Conservation (phyloP, 2,797 vertebrate species). For the Malacoctenus gilli region DNA sequence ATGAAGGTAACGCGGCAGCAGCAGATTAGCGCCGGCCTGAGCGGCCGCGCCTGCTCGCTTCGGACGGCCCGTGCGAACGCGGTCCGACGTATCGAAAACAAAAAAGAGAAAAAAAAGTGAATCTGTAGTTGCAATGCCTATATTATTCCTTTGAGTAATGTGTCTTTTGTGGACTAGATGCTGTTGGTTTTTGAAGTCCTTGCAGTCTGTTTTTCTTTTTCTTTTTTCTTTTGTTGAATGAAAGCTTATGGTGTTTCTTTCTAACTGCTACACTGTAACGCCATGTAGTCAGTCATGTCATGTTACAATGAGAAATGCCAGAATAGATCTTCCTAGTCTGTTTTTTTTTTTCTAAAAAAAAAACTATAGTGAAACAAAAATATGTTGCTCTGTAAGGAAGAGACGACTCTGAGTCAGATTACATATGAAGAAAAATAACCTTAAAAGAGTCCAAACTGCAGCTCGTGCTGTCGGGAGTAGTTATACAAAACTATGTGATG, state of each 20-base stretch:
- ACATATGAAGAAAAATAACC: slow-evolving; percentile 47
- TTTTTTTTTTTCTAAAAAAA: slow-evolving; percentile 10
- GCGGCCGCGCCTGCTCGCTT: slow-evolving; percentile 32
- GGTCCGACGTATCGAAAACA: slow-evolving; percentile 28
- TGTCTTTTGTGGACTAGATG: slow-evolving; percentile 65
- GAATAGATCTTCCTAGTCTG: slow-evolving; percentile 14
- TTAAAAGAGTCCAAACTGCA: slow-evolving; percentile 43
- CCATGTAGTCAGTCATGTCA: slow-evolving; percentile 26
- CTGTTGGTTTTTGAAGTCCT: slow-evolving; percentile 42
- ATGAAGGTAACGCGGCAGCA: slow-evolving; percentile 48
- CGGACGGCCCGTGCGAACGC: slow-evolving; percentile 47
- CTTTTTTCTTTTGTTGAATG: slow-evolving; percentile 7
- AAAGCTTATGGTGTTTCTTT: slow-evolving; percentile 37
- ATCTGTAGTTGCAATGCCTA: slow-evolving; percentile 64
- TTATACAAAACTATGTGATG: slow-evolving; percentile 58
- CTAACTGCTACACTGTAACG: slow-evolving; percentile 26
- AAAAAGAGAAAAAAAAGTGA: slow-evolving; percentile 27
- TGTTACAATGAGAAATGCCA: slow-evolving; percentile 34
- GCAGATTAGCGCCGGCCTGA: slow-evolving; percentile 43
- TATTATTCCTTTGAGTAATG: slow-evolving; percentile 54
- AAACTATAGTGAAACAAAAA: too few relatives aligned
- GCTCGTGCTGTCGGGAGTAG: slow-evolving; percentile 38
- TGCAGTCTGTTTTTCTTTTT: slow-evolving; percentile 14
- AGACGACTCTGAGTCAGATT: slow-evolving; percentile 36
- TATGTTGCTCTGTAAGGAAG: slow-evolving; percentile 19